Evolutionary conservation across 2,113 vertebrate genomes (phyloP), one percentile per base, ranked within the genome.

Genomic region (Collichthys lucidus): DNA sequence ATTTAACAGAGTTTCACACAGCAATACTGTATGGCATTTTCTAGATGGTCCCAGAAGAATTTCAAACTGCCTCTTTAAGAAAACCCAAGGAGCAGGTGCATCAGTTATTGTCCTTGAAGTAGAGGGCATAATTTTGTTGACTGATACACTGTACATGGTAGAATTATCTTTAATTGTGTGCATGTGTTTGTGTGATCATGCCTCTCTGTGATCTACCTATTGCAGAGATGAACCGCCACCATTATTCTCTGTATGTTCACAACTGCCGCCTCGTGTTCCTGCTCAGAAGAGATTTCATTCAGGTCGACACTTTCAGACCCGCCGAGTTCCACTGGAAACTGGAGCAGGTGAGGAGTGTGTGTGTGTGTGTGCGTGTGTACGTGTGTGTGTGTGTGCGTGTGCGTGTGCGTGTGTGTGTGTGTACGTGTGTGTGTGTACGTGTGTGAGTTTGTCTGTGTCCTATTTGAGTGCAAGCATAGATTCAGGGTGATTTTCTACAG

Each of bases 281-380:
- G 88, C 89, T 99, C 89, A 94, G 98, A 46, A 96, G 98, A 88
- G 98, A 99, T 92, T 98, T 98, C 63, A 96, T 97, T 74, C 97
- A 96, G 82, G 96, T 96, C 0, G 97, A 99, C 93, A 97, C 97
- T 68, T 98, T 99, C 78, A 96, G 97, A 82, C 98, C 98, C 0
- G 97, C 98, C 0, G 98, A 99, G 92, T 99, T 99, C 92, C 98
- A 99, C 94, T 99, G 98, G 98, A 99, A 98, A 82, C 96, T 98
- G 57, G 97, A 99, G 88, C 98, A 99, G 98, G 98, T 99, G 94
- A 79, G 92, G 17, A n/a, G 70, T 73, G 15, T 79, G 57, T 81
- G 50, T 64, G 66, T 72, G 15, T 79, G 57, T 81, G 50, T 64
- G 66, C 69, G 70, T 50, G 53, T 57, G 80, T 60, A 69, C 56